phyloP scores from a whole-genome alignment of 2,113 vertebrate species.

The Gila orcuttii region DNA sequence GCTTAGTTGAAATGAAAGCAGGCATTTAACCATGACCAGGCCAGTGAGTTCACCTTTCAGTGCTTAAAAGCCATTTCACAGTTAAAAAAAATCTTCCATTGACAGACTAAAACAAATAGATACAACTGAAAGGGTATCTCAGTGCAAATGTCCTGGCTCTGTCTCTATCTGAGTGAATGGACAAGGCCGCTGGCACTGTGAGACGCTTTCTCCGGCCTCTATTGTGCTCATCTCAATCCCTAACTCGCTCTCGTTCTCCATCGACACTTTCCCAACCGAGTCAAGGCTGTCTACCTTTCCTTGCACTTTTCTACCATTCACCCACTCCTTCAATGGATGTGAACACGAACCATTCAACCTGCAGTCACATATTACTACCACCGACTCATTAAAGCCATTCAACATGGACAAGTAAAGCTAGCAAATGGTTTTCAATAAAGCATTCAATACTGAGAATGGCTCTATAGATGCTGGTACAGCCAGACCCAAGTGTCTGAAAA shows the following conservation, averaged over 20 bases:
- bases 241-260: neutral
- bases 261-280: neutral
- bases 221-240: slow-evolving; percentile 50
- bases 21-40: neutral
- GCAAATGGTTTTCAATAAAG: slow-evolving; percentile 50
- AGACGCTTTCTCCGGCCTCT: slow-evolving; percentile 26
- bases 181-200: slow-evolving; percentile 61
- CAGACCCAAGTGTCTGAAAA: slow-evolving; percentile 29
- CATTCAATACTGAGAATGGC: slow-evolving; percentile 33
- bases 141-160: slow-evolving; percentile 7
- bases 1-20: neutral
- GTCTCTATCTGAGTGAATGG: neutral
- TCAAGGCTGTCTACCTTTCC: neutral
- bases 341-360: slow-evolving; percentile 44
- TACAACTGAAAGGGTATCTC: neutral
- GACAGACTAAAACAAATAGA: neutral
- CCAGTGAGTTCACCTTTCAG: neutral
- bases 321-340: slow-evolving; percentile 13
- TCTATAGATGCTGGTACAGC: neutral
- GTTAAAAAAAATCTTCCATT: slow-evolving; percentile 6
- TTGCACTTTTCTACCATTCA: neutral
- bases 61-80: neutral
- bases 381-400: slow-evolving; percentile 55
- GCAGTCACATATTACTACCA: neutral
- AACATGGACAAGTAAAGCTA: slow-evolving; percentile 42